Conservation (phyloP, 2,797 vertebrate genomes). For the Thalassophryne amazonica region DNA sequence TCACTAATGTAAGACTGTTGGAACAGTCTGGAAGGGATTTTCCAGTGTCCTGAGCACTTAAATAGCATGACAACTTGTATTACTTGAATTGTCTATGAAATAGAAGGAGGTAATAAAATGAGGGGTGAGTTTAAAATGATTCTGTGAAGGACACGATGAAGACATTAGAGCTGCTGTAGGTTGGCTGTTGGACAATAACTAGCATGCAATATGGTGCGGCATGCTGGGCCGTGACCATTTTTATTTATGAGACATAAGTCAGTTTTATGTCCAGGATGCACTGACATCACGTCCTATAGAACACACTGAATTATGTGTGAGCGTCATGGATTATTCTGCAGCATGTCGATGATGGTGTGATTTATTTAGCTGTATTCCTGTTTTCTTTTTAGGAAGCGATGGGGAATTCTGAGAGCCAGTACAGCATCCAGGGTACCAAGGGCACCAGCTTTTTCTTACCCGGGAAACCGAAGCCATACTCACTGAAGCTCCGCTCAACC, state of each 20-base stretch:
- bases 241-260: conserved; percentile 38
- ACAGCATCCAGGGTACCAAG: conserved; percentile 89
- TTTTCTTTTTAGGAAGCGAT: conserved; percentile 77
- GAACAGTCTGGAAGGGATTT: conserved; percentile 42
- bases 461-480: conserved; percentile 85
- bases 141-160: conserved; percentile 27
- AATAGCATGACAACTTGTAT: conserved; percentile 29
- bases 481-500: conserved; percentile 81
- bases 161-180: conserved; percentile 25
- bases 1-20: conserved; percentile 31
- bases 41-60: conserved; percentile 36
- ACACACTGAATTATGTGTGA: conserved; percentile 9
- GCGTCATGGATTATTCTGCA: conserved; percentile 8
- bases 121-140: background rate
- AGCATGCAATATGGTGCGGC: conserved; percentile 2
- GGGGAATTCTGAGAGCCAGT: conserved; percentile 97
- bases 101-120: conserved; percentile 14
- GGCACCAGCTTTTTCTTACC: conserved; percentile 72
- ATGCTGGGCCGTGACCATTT: conserved; percentile 22
- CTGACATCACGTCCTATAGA: conserved; percentile 24
- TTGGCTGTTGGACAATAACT: conserved; percentile 3
- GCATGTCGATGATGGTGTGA: background rate
- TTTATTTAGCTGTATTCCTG: conserved; percentile 1
- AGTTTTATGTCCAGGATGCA: conserved; percentile 21
- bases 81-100: conserved; percentile 21